Percentiles rank a stretch among this genome's conserved stretches.
phyloP scores from a whole-genome alignment of 1,140 invertebrate species.

The Ostrea edulis region DNA sequence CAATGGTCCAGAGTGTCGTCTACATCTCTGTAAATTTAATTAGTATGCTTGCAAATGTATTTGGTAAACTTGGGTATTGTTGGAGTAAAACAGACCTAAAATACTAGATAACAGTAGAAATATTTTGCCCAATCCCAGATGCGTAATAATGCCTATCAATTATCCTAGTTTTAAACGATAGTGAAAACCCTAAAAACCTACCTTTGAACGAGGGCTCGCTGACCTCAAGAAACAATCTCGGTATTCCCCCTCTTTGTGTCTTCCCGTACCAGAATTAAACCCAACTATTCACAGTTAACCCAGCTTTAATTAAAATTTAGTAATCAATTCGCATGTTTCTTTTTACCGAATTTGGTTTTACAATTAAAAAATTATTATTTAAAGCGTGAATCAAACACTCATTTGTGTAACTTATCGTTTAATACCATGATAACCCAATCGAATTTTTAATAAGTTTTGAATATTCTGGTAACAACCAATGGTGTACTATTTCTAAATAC shows the following conservation, averaged over 20 bases:
- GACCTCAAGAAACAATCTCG: background rate
- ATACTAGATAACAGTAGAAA: too few species aligned
- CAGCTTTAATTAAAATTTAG: background rate
- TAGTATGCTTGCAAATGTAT: too few species aligned
- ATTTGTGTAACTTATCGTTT: background rate
- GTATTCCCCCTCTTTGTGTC: background rate
- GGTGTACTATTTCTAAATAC: conserved; percentile 12
- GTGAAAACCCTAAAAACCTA: background rate
- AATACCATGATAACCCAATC: background rate
- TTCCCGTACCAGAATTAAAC: background rate
- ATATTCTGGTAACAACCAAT: background rate
- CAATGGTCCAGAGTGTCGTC: too few species aligned
- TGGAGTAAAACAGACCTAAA: too few species aligned
- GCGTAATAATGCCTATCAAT: too few species aligned
- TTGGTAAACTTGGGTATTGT: too few species aligned
- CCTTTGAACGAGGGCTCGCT: background rate
- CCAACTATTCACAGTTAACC: background rate
- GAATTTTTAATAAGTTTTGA: background rate
- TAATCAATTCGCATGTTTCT: background rate
- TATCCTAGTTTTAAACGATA: too few species aligned
- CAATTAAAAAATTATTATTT: background rate
- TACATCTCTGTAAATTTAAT: too few species aligned
- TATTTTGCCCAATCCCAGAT: too few species aligned
- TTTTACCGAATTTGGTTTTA: background rate
- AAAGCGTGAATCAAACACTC: background rate